Base-by-base conservation (phyloP, 2,888 invertebrate species). In the Agrilus cyanescens region DNA sequence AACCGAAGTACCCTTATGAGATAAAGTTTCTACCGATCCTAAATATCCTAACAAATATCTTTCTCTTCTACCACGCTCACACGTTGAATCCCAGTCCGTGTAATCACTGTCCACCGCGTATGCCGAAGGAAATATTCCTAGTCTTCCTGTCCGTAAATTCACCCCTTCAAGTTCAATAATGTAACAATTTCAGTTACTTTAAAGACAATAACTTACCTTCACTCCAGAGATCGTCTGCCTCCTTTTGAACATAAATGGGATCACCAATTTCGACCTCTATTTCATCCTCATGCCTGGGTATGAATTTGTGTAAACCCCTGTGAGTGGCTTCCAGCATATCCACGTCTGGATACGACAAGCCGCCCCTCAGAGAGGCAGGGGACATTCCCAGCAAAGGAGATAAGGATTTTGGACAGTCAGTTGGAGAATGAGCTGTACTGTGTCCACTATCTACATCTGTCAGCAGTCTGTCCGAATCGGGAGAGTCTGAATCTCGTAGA, bases 81-180 rank as follows among this genome's bases (percentile, higher is more conserved):
- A 81, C 34, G 82, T 76, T 4, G 90, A 86, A 66, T 95, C 93
- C 63, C 95, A 95, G 58, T 97, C 96, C 58, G 87, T 88, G 67
- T 95, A 91, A 58, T 95, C 94, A 70, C 95, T 82, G 62, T 98
- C 96, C 16, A 94, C 95, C 20, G 93, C 95, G 60, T 96, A 95
- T 12, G 95, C 95, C 46, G 93, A 88, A 3, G 97, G 97, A 61
- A 98, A 97, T 50, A 96, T 91, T 20, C 97, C 97, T 59, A 66
- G 59, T 51, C 89, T 78, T 12, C 91, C 93, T 2, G 94, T 91
- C 56, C 95, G 76, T 53, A 98, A 72, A 69, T 98, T 97, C 0
- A 96, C 89, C 37, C 90, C 91, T 90, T 62, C 35, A 68, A 71
- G 14, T 42, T 29, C 12, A 38, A 12, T 25, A 20, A 12, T 29